Conservation (phyloP, 2,888 invertebrate species). For the Lasioglossum calceatum region DNA sequence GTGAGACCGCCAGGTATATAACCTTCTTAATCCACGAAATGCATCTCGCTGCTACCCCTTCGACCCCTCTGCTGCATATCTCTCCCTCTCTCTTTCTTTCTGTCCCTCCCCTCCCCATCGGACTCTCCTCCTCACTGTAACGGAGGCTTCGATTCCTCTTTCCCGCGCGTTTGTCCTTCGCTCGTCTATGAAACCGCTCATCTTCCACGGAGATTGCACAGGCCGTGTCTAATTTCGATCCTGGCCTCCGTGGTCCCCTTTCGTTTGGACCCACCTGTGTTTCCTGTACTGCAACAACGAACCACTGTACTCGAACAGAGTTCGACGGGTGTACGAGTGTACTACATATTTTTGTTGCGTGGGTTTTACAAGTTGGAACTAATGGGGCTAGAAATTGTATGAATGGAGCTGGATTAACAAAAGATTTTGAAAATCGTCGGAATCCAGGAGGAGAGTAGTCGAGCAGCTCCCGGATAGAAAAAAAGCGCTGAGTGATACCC, state of each 20-base stretch:
- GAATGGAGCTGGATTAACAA: neutral
- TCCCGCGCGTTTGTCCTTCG: slow-evolving; percentile 58
- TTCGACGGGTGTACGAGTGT: too few relatives aligned
- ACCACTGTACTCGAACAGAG: too few relatives aligned
- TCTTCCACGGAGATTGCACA: slow-evolving; percentile 53
- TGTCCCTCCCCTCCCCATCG: neutral
- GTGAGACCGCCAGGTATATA: slow-evolving; percentile 81
- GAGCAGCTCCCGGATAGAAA: neutral
- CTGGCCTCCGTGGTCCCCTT: slow-evolving; percentile 26
- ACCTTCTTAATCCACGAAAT: slow-evolving; percentile 82
- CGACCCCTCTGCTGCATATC: slow-evolving; percentile 34
- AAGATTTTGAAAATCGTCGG: neutral
- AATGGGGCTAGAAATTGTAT: too few relatives aligned
- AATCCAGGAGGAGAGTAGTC: neutral
- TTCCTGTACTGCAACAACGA: neutral
- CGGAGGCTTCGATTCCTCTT: slow-evolving; percentile 61
- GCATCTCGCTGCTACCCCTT: slow-evolving; percentile 74
- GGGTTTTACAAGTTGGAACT: too few relatives aligned
- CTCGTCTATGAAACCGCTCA: slow-evolving; percentile 58
- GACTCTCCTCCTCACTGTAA: slow-evolving; percentile 2
- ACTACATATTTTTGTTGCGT: too few relatives aligned
- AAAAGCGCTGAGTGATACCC: neutral
- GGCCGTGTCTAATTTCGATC: slow-evolving; percentile 49
- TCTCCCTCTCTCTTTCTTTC: slow-evolving; percentile 23
- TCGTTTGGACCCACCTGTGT: slow-evolving; percentile 29